Base-by-base conservation (phyloP, 2,797 vertebrate genomes). In the Chromis chromis region DNA sequence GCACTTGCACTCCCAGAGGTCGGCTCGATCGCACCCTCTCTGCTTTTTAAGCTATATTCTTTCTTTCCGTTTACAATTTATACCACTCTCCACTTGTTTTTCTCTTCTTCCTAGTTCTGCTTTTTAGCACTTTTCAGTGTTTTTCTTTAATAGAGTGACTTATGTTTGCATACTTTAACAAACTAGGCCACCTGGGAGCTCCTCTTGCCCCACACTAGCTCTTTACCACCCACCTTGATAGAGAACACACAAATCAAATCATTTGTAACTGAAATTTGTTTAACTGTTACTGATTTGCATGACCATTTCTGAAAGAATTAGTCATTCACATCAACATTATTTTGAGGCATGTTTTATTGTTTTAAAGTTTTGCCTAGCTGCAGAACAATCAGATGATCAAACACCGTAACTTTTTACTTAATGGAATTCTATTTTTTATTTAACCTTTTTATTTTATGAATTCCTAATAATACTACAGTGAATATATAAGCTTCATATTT, bases 1-100 rank as follows among this genome's bases (percentile, higher is more conserved):
- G 73, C 85, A 63, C 82, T 87, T 48, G 53, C 82, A 46, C 79
- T 88, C 81, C 67, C 78, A 81, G 85, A 89, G 89, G 89, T 91
- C 82, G 73, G 74, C 79, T 81, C 48, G 12, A 76, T 86, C 25
- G 74, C 71, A 65, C 58, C 77, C 69, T 75, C 78, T 68, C 70
- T 69, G 61, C 74, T 76, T 85, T 69, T 79, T 24, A 72, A 82
- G 59, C 55, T 52, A 36, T 73, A 74, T 64, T 40, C 64, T 71
- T 80, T 81, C 70, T 70, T 80, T 86, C 59, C 55, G 19, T 76
- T 75, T 79, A 48, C 59, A 76, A 67, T 74, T 74, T 50, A 17
- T 57, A 33, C 27, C 19, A 4, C 22, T 36, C n/a, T 58, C 42
- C 46, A 28, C 28, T 46, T 59, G 36, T 68, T 46, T 60, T 27